Conservation (phyloP, 2,797 vertebrate genomes). For the Calcarius lapponicus region DNA sequence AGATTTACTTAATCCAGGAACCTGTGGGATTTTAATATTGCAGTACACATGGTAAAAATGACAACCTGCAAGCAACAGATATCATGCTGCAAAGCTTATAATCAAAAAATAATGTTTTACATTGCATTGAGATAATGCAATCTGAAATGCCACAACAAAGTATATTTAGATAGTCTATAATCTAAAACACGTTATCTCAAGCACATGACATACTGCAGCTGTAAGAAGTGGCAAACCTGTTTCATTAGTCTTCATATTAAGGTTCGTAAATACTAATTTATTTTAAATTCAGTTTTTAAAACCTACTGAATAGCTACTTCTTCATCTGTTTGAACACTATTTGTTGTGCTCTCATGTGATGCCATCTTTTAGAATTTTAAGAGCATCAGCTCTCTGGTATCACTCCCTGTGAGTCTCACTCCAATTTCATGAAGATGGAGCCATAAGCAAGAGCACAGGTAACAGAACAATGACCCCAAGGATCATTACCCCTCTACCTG, state of each 20-base stretch:
- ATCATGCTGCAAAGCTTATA: background rate
- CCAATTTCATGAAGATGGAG: background rate
- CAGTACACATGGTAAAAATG: background rate
- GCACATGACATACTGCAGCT: background rate
- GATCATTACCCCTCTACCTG: background rate
- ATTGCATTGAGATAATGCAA: background rate
- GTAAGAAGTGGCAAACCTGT: background rate
- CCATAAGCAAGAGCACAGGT: background rate
- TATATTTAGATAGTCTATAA: background rate
- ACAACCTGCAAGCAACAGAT: background rate
- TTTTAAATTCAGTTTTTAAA: background rate
- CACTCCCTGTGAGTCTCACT: background rate
- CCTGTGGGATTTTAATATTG: slow-evolving; percentile 69
- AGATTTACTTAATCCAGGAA: slow-evolving; percentile 80
- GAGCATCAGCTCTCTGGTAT: background rate
- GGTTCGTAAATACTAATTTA: rapidly evolving
- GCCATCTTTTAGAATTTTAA: background rate
- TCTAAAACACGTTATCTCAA: background rate
- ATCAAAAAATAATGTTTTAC: background rate
- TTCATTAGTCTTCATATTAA: background rate
- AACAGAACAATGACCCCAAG: rapidly evolving
- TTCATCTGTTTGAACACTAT: background rate
- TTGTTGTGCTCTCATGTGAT: background rate
- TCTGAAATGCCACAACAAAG: background rate
- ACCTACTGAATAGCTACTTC: background rate